Conservation (phyloP, 1,140 invertebrate genomes). For the Dendrolimus kikuchii region DNA sequence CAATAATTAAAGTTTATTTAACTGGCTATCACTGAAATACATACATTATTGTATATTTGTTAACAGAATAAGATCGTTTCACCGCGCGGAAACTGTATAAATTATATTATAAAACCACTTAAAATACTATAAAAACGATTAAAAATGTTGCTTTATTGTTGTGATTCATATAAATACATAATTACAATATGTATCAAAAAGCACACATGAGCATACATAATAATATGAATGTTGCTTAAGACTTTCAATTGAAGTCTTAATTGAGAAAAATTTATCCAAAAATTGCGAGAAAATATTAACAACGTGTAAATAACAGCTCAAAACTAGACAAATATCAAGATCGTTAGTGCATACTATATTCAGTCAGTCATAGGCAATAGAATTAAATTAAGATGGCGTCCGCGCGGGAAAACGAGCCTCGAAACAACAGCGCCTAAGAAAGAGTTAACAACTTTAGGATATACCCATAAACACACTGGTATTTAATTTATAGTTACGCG, state of each 20-base stretch:
- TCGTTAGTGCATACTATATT: neutral
- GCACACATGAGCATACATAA: no score
- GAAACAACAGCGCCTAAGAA: constrained; percentile 67
- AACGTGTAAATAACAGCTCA: no score
- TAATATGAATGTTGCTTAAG: no score
- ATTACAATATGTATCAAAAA: no score
- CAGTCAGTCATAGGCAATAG: neutral
- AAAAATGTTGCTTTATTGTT: no score
- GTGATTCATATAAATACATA: no score
- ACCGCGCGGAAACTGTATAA: constrained; percentile 23
- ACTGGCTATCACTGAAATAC: constrained; percentile 52
- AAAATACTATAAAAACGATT: neutral
- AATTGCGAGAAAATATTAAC: no score
- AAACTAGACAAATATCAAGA: neutral
- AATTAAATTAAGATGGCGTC: constrained; percentile 6
- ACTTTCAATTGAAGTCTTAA: no score
- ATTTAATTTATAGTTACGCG: constrained; percentile 34
- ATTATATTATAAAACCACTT: neutral
- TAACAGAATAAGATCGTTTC: constrained; percentile 49
- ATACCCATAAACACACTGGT: constrained; percentile 56
- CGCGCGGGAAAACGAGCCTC: constrained; percentile 35
- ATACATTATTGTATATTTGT: constrained; percentile 47
- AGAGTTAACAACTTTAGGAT: constrained; percentile 67
- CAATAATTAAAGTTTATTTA: constrained; percentile 48
- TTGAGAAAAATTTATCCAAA: no score